phyloP scores from a whole-genome alignment of 2,888 invertebrate species.

The Electrophaes corylata region DNA sequence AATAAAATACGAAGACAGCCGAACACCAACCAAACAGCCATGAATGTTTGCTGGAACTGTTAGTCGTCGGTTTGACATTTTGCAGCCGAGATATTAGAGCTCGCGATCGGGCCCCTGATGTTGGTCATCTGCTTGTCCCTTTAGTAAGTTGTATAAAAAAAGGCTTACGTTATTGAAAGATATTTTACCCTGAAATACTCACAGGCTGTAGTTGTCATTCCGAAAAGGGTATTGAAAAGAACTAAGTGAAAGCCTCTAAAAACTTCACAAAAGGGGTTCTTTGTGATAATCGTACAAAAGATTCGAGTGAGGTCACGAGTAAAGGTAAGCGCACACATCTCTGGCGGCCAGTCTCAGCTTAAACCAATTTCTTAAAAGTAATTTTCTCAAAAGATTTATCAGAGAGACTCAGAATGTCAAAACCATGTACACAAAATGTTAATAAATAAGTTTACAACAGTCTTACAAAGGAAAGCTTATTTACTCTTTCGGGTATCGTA shows the following conservation, averaged over 20 bases:
- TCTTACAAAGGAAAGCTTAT: too few species aligned
- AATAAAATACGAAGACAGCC: too few species aligned
- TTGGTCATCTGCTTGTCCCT: too few species aligned
- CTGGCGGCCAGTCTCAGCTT: neutral
- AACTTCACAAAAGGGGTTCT: slow-evolving; percentile 34
- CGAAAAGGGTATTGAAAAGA: slow-evolving; percentile 27
- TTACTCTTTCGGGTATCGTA: too few species aligned
- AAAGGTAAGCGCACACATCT: slow-evolving; percentile 8
- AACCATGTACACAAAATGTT: neutral
- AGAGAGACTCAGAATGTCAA: neutral
- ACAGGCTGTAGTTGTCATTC: slow-evolving; percentile 23
- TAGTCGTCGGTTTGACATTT: too few species aligned
- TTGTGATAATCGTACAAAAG: slow-evolving; percentile 37
- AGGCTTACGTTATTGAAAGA: too few species aligned
- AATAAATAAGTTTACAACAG: neutral
- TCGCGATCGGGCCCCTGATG: too few species aligned
- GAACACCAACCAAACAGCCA: too few species aligned
- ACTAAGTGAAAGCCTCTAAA: slow-evolving; percentile 33
- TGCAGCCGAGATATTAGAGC: too few species aligned
- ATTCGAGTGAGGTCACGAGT: slow-evolving; percentile 33
- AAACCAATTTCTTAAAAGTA: neutral
- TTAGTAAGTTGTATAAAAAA: too few species aligned
- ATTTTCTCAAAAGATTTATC: neutral
- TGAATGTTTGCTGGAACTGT: too few species aligned
- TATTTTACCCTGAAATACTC: slow-evolving; percentile 15